These are phyloP conservation scores for Trimorus sp. DNA, from an alignment of 2,888 invertebrate species.

Conservation along the genomic window DNA sequence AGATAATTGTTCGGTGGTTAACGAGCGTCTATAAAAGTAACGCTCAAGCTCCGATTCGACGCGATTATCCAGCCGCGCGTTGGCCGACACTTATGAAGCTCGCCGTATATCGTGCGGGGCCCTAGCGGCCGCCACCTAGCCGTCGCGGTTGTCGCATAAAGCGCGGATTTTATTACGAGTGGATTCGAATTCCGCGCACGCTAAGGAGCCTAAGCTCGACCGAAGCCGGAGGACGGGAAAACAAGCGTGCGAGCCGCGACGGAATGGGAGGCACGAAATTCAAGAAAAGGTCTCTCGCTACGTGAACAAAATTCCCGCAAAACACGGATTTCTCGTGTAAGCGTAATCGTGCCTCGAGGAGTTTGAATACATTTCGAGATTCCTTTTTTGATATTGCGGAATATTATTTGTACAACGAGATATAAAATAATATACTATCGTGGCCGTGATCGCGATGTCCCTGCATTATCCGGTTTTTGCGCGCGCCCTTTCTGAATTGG, in stretches of 20 bases:
- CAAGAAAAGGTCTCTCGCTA: slow-evolving; percentile 57
- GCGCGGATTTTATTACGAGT: slow-evolving; percentile 80
- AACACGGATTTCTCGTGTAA: slow-evolving; percentile 59
- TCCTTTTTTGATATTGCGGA: slow-evolving; percentile 58
- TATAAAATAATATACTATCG: slow-evolving; percentile 59
- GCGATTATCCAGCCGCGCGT: slow-evolving; percentile 22
- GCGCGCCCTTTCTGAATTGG: slow-evolving; percentile 21
- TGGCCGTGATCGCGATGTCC: slow-evolving; percentile 27
- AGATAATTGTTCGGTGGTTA: neutral
- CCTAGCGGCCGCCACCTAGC: slow-evolving; percentile 67
- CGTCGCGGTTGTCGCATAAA: slow-evolving; percentile 78
- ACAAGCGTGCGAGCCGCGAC: slow-evolving; percentile 60
- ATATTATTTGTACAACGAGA: slow-evolving; percentile 60
- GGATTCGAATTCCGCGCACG: slow-evolving; percentile 81
- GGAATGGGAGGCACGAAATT: slow-evolving; percentile 66
- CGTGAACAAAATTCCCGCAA: slow-evolving; percentile 65
- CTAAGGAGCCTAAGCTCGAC: slow-evolving; percentile 69
- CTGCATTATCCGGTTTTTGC: slow-evolving; percentile 42
- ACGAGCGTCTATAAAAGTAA: slow-evolving; percentile 8
- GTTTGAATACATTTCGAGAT: slow-evolving; percentile 61
- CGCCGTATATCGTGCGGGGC: slow-evolving; percentile 51
- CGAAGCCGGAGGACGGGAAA: slow-evolving; percentile 65
- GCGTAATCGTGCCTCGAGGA: slow-evolving; percentile 50
- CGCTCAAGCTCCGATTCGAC: too few species aligned
- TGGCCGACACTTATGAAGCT: slow-evolving; percentile 49